Evolutionary conservation across 2,888 invertebrate species (phyloP), one percentile per base, ranked within the genome.

Genomic region (Idaea biselata): DNA sequence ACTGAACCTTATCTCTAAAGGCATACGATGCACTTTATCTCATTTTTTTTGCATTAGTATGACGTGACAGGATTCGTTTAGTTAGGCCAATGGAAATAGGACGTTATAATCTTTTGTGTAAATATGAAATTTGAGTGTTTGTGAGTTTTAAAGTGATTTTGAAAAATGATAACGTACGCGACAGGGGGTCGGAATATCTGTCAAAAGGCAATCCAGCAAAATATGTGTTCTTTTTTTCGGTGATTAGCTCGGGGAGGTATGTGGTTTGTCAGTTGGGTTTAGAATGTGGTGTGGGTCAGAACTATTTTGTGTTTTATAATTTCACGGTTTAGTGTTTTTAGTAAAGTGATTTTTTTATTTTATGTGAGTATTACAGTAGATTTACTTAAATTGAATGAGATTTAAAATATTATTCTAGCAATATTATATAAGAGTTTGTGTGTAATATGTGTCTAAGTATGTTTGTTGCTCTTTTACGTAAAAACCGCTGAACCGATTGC

Each of bases 131-230:
- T 60, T 7, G 16, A 55, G 58, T 53, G 62, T 56, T 8, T 53
- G 0, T 17, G 5, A n/a, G 7, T 16, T 58, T 58, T 66, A 31
- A 62, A 59, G 67, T 69, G 63, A 63, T 67, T 69, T 72, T 74
- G 70, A 73, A 69, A 70, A 73, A 69, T 60, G 55, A 71, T 67
- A 64, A 67, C 68, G 68, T 64, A 72, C 78, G 77, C 86, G 68
- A 76, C 75, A 84, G 85, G 88, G 89, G 89, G 87, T 86, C 87
- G 82, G 75, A 64, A 74, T 79, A 77, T 83, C 81, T 83, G 84
- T 85, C 86, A 87, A 79, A 74, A 75, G 79, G 79, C 82, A 83
- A 87, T 83, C 82, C 84, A 87, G 90, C 89, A 87, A 86, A 87
- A 83, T 78, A 78, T 85, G 86, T 86, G 82, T 78, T 72, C 71